These are phyloP conservation scores for Arvicanthis niloticus DNA, from an alignment of 2,113 vertebrate genomes.

Conservation along the genomic window DNA sequence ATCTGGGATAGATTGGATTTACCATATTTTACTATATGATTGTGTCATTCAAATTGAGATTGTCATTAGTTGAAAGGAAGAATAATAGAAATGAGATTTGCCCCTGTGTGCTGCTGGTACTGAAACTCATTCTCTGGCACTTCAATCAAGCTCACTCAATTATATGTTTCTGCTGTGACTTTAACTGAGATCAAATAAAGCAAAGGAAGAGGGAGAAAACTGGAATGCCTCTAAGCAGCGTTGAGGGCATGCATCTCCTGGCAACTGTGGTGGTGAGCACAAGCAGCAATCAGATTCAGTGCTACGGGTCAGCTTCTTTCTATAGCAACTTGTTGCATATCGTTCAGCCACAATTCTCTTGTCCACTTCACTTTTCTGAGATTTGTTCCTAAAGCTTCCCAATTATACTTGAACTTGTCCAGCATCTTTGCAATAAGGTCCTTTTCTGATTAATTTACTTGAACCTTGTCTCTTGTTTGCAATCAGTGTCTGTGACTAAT, in stretches of 20 bases:
- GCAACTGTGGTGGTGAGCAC: background rate
- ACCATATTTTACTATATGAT: background rate
- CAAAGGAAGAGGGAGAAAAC: conserved; percentile 23
- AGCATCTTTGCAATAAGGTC: conserved; percentile 51
- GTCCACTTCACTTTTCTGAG: conserved; percentile 12
- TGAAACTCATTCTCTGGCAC: background rate
- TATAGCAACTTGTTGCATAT: background rate
- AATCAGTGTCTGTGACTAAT: conserved; percentile 34
- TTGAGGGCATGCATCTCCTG: background rate
- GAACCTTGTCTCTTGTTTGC: conserved; percentile 55
- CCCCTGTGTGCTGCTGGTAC: background rate
- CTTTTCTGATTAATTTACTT: conserved; percentile 45
- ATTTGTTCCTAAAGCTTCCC: background rate
- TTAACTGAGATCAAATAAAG: conserved; percentile 62
- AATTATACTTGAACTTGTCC: conserved; percentile 38
- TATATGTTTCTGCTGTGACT: background rate
- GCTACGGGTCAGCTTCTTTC: background rate
- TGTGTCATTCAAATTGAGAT: background rate
- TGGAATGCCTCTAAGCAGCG: background rate
- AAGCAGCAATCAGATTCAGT: background rate
- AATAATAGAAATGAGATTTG: background rate
- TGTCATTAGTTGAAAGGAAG: background rate
- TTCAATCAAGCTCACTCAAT: conserved; percentile 40
- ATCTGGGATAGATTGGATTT: background rate
- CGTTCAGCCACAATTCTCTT: background rate